phyloP scores from a whole-genome alignment of 2,797 vertebrate species.

The Poecilia velifera region DNA sequence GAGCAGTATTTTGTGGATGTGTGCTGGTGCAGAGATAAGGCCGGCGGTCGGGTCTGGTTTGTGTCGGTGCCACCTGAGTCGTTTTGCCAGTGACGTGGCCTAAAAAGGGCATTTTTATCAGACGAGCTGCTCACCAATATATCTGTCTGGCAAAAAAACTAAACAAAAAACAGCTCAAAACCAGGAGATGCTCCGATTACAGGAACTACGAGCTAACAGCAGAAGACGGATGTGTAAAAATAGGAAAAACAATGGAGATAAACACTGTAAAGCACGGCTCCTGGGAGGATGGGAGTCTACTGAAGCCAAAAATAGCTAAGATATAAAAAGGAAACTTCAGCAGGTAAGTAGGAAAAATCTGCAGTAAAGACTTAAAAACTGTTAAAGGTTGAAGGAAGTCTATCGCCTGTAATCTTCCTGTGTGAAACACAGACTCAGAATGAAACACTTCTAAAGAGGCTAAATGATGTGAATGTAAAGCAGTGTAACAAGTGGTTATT shows the following conservation, averaged over 20 bases:
- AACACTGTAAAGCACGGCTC: constrained; percentile 76
- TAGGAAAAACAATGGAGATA: neutral
- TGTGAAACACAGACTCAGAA: neutral
- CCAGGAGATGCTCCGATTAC: constrained; percentile 22
- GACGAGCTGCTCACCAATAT: constrained; percentile 54
- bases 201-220: constrained; percentile 7
- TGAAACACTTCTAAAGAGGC: neutral
- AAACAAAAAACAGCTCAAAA: constrained; percentile 10
- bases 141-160: constrained; percentile 31
- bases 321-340: neutral
- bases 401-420: too few species aligned
- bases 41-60: constrained; percentile 71
- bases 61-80: constrained; percentile 77
- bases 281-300: constrained; percentile 66
- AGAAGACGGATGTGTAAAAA: constrained; percentile 10
- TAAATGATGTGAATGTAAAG: neutral
- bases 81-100: constrained; percentile 55
- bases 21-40: constrained; percentile 69
- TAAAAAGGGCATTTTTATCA: constrained; percentile 72
- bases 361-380: neutral
- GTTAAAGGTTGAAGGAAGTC: neutral
- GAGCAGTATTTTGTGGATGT: constrained; percentile 15
- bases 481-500: neutral
- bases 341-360: neutral
- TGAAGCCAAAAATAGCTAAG: neutral